Base-by-base conservation (phyloP, 1,140 invertebrate species). In the Drosophila pseudoananassae region DNA sequence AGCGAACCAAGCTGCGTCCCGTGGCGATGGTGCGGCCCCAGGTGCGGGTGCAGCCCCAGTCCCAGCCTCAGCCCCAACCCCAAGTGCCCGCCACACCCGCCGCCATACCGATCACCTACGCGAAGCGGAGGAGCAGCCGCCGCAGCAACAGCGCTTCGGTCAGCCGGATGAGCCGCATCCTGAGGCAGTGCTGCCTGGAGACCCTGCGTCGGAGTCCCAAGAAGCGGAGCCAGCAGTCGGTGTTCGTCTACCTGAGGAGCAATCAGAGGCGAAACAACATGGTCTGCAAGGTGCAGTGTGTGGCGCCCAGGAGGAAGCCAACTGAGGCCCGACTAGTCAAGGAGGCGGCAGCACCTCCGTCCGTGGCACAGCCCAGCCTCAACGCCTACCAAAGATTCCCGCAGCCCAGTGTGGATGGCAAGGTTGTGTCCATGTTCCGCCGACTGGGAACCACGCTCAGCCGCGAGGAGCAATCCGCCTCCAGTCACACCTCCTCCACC, bases 351-450 rank as follows among this genome's bases (percentile, higher is more conserved):
- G 9, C 29, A 9, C 3, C 27, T 29, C 38, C 47, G 51, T 9
- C 29, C 4, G 33, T 46, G 23, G 8, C 20, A 8, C 7, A 25
- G 23, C 20, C 59, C n/a, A 17, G 47, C 23, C 55, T 61, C 29
- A 46, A 46, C 47, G 38, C 38, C 27, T 52, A 81, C 85, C 85
- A 89, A 85, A 90, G 78, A 81, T 73, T 76, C 49, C 68, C 57
- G 8, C 57, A 71, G 23, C 88, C 87, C n/a, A 75, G 78, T 14
- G 81, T 91, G 27, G 90, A 91, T 72, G 90, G 90, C 23, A 91
- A 91, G 45, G 84, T 91, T 17, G 90, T 91, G 54, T 78, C 90
- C 63, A 91, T 91, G 90, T 83, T 91, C 40, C 65, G 90, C 0
- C 84, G 90, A 0, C 33, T 91, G 55, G 90, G 90, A 45, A 91